Conservation (phyloP, 2,113 vertebrate species). For the Tragelaphus imberbis region DNA sequence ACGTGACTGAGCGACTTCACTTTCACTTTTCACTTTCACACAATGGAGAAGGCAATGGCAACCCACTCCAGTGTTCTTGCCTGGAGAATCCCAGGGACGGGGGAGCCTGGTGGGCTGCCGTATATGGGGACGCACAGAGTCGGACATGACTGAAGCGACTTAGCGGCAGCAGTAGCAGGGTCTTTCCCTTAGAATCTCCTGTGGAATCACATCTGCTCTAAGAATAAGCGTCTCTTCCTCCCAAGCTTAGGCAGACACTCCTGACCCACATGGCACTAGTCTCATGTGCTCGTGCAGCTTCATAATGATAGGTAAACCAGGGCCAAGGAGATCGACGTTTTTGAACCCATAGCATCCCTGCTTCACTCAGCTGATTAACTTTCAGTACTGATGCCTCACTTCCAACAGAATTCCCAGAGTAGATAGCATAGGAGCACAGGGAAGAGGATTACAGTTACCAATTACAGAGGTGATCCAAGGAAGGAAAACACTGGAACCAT, state of each 20-base stretch:
- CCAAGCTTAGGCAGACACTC: background rate
- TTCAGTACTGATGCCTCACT: background rate
- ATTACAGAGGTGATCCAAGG: background rate
- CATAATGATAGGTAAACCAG: background rate
- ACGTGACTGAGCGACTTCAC: no score
- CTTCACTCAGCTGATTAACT: background rate
- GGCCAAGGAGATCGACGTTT: background rate
- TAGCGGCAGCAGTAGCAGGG: no score
- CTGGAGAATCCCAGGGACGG: no score
- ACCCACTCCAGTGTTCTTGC: no score
- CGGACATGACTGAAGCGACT: no score
- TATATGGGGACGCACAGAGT: no score
- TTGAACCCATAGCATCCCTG: background rate
- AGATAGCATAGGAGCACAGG: background rate
- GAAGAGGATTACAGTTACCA: background rate
- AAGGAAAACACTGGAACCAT: background rate
- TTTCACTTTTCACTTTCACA: no score
- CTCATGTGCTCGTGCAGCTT: no score
- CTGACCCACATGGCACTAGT: no score
- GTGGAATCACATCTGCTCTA: background rate
- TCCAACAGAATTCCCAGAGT: background rate
- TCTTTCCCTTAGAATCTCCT: background rate
- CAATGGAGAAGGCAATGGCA: no score
- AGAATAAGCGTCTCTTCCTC: background rate
- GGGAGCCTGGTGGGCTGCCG: no score